phyloP scores from a whole-genome alignment of 2,888 invertebrate species.

The Aproaerema taeniolella region DNA sequence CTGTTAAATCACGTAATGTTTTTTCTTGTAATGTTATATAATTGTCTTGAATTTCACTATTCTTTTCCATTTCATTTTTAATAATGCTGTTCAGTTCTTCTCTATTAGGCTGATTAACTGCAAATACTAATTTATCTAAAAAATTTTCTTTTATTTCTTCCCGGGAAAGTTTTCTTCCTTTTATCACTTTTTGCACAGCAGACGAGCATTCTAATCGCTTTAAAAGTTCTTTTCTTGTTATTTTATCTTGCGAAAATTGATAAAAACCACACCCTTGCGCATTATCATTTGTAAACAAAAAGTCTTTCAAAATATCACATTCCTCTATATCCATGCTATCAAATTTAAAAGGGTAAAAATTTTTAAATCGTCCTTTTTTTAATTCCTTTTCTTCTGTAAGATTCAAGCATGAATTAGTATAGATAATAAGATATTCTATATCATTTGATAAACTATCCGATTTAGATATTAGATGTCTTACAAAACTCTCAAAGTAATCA shows the following conservation, averaged over 20 bases:
- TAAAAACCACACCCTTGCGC: conserved; percentile 20
- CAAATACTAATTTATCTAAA: conserved; percentile 28
- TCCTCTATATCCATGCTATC: conserved; percentile 23
- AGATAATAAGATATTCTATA: conserved; percentile 27
- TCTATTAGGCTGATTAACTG: too few relatives aligned
- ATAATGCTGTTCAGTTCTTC: conserved; percentile 25
- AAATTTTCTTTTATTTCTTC: conserved; percentile 26
- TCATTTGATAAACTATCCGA: conserved; percentile 19
- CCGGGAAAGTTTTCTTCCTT: conserved; percentile 22
- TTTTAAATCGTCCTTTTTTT: conserved; percentile 16
- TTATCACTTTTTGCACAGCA: conserved; percentile 23
- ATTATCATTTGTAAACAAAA: conserved; percentile 24
- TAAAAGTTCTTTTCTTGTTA: conserved; percentile 26
- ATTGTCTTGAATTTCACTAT: conserved; percentile 18
- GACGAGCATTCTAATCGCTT: conserved; percentile 25
- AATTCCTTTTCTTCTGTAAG: conserved; percentile 24
- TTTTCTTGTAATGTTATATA: conserved; percentile 25
- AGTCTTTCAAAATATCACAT: conserved; percentile 22
- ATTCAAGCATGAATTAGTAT: conserved; percentile 26
- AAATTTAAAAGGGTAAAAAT: conserved; percentile 24
- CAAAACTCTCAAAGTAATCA: conserved; percentile 27
- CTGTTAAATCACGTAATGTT: conserved; percentile 22
- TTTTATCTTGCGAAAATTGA: conserved; percentile 17
- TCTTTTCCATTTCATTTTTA: conserved; percentile 26
- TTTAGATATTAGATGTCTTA: conserved; percentile 21